Conservation (phyloP, 2,888 invertebrate genomes). For the Abrostola tripartita region DNA sequence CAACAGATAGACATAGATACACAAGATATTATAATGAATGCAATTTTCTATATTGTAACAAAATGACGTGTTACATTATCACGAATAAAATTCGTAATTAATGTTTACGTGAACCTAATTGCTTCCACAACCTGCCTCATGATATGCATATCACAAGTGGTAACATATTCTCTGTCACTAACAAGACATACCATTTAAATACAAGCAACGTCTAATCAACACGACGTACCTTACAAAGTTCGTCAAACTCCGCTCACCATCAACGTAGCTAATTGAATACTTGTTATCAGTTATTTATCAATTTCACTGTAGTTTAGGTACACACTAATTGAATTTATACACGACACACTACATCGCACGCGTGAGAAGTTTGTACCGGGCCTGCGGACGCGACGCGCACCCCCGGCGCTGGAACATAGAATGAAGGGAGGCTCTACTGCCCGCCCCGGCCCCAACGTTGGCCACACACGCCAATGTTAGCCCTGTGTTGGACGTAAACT, state of each 20-base stretch:
- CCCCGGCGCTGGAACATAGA: slow-evolving; percentile 64
- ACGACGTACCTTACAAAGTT: slow-evolving; percentile 40
- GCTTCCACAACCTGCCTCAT: too few relatives aligned
- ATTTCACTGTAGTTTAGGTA: slow-evolving; percentile 43
- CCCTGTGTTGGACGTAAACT: slow-evolving; percentile 39
- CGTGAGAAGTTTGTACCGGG: slow-evolving; percentile 60
- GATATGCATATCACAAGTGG: too few relatives aligned
- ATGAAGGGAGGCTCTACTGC: slow-evolving; percentile 63
- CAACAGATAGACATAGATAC: too few relatives aligned
- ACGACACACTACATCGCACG: slow-evolving; percentile 47
- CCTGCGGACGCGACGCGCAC: slow-evolving; percentile 67
- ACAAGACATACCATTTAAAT: too few relatives aligned
- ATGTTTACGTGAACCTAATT: too few relatives aligned
- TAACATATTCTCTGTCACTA: too few relatives aligned
- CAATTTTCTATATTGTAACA: too few relatives aligned
- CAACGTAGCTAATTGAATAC: slow-evolving; percentile 12
- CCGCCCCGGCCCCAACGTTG: slow-evolving; percentile 60
- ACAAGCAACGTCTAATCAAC: background rate
- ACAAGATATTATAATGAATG: too few relatives aligned
- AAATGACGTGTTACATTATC: too few relatives aligned
- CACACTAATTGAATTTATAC: slow-evolving; percentile 43
- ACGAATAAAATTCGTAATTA: too few relatives aligned
- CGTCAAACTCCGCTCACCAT: slow-evolving; percentile 24
- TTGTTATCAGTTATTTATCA: slow-evolving; percentile 45
- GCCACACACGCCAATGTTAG: slow-evolving; percentile 27